Percentiles rank a stretch among this genome's conserved stretches.
Conservation (phyloP, 1,140 invertebrate species). For the Drosophila carrolli region DNA sequence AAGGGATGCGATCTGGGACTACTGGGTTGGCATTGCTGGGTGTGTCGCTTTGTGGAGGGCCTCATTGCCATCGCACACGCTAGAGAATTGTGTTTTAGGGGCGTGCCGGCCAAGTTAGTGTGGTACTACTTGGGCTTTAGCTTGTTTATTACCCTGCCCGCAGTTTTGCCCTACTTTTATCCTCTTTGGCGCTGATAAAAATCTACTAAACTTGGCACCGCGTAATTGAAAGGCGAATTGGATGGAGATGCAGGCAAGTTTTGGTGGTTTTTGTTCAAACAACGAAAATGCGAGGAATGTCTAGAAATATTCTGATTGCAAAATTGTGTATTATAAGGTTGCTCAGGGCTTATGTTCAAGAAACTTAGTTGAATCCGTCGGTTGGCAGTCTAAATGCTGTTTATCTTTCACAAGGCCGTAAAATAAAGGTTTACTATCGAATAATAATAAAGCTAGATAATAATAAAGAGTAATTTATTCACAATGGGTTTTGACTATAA, state of each 20-base stretch:
- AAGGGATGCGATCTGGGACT: constrained; percentile 8
- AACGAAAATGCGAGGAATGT: constrained; percentile 12
- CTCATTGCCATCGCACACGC: constrained; percentile 58
- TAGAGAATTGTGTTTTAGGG: constrained; percentile 30
- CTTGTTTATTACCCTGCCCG: constrained; percentile 51
- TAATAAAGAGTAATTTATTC: too few relatives aligned
- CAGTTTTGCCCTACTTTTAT: constrained; percentile 43
- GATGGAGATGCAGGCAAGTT: constrained; percentile 27
- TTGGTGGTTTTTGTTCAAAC: constrained; percentile 2
- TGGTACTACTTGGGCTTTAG: constrained; percentile 19
- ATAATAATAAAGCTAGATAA: too few relatives aligned
- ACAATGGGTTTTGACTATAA: too few relatives aligned
- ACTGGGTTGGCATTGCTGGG: constrained; percentile 9
- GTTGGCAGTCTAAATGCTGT: background rate
- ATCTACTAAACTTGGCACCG: constrained; percentile 59
- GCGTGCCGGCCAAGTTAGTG: constrained; percentile 54
- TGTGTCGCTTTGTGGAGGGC: constrained; percentile 47
- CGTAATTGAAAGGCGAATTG: constrained; percentile 61
- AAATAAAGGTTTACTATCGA: background rate
- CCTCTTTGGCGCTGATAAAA: constrained; percentile 48
- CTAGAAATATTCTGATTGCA: constrained; percentile 24
- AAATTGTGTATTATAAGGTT: constrained; percentile 1
- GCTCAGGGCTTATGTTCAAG: background rate
- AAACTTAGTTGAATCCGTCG: background rate
- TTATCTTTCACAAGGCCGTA: background rate